A percentile compares a stretch with the other conserved stretches of the same genome.
Conservation (phyloP, 2,113 vertebrate genomes). For the Sphyrna mokarran region DNA sequence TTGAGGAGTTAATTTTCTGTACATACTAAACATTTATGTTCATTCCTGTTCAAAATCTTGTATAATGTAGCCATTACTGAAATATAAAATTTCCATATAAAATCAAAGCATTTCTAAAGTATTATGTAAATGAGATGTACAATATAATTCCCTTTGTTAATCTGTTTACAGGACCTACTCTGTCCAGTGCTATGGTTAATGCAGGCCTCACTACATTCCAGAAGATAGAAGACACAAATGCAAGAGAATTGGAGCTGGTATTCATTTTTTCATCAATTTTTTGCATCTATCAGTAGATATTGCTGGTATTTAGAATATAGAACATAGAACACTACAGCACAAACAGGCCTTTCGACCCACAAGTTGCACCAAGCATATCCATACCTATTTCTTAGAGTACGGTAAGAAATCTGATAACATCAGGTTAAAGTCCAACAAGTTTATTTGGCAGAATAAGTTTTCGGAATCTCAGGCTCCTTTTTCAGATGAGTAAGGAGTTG, state of each 20-base stretch:
- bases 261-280: neutral
- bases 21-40: neutral
- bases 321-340: too few relatives aligned
- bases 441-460: too few relatives aligned
- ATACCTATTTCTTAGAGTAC: too few relatives aligned
- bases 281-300: neutral
- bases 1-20: neutral
- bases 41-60: neutral
- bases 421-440: too few relatives aligned
- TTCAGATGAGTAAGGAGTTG: too few relatives aligned
- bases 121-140: constrained; percentile 34
- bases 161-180: constrained; percentile 68
- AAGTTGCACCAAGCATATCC: too few relatives aligned
- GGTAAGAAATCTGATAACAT: too few relatives aligned
- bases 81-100: neutral
- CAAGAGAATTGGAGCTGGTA: constrained; percentile 91
- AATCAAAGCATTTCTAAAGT: constrained; percentile 11
- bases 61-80: neutral
- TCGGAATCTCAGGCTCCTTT: too few relatives aligned
- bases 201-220: constrained; percentile 86
- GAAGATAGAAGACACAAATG: constrained; percentile 83
- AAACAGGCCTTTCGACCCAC: too few relatives aligned
- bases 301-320: neutral
- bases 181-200: constrained; percentile 89
- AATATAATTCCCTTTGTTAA: constrained; percentile 40